Evolutionary conservation across 2,113 vertebrate species (phyloP).

Genomic region (Ophthalmolycus amberensis): DNA sequence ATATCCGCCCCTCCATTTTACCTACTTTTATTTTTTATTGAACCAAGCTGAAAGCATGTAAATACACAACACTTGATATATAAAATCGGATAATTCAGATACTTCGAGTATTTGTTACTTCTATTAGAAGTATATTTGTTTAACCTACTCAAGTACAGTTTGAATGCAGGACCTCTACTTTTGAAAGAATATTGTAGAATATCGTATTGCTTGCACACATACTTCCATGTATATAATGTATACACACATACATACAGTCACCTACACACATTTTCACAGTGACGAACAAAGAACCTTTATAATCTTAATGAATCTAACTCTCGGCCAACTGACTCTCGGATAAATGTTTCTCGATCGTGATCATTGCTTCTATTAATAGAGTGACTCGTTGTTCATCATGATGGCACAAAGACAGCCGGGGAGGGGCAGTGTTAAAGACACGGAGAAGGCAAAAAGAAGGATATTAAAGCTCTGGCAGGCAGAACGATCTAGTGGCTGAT

Average conservation of each 20-base stretch:
- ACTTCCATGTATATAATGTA: not conserved
- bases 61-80: not conserved
- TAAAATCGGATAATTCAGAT: not conserved
- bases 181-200: not conserved
- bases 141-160: not conserved
- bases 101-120: not conserved
- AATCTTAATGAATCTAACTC: conserved; percentile 37
- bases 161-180: not conserved
- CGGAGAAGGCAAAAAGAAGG: conserved; percentile 31
- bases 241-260: not conserved
- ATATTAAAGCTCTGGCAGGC: conserved; percentile 66
- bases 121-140: not conserved
- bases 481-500: conserved; percentile 39
- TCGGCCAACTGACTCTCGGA: conserved; percentile 32
- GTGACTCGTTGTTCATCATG: conserved; percentile 56
- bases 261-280: not conserved
- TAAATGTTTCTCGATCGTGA: conserved; percentile 45
- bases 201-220: not conserved
- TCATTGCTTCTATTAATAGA: conserved; percentile 72
- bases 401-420: conserved; percentile 33
- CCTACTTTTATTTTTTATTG: not conserved
- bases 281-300: not conserved
- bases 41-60: not conserved
- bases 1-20: not conserved
- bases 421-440: not conserved